Percentiles rank a stretch among this genome's conserved stretches.
These are phyloP conservation scores for Mythimna albipuncta DNA, from an alignment of 2,888 invertebrate species.

Conservation along the genomic window DNA sequence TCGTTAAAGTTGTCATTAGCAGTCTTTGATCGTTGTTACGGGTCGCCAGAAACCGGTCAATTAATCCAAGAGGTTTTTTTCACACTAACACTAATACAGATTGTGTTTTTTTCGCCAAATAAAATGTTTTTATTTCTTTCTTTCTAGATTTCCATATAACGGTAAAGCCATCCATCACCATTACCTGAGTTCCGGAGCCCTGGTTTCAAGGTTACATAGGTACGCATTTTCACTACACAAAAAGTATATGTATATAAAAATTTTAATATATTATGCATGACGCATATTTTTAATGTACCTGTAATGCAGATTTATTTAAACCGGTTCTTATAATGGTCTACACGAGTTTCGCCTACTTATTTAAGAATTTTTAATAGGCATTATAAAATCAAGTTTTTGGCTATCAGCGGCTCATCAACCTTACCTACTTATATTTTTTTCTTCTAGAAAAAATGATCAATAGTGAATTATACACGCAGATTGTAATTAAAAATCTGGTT, in stretches of 20 bases:
- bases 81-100: too few relatives aligned
- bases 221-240: conserved; percentile 6
- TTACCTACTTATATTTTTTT: background rate
- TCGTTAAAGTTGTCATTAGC: too few relatives aligned
- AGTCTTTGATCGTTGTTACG: too few relatives aligned
- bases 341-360: conserved; percentile 4
- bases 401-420: background rate
- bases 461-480: too few relatives aligned
- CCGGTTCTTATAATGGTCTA: conserved; percentile 12
- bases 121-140: too few relatives aligned
- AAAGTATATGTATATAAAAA: background rate
- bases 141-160: too few relatives aligned
- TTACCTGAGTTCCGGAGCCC: background rate
- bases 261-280: conserved; percentile 1
- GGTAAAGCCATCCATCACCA: conserved; percentile 1
- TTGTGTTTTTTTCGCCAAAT: too few relatives aligned
- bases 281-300: conserved; percentile 5
- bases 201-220: conserved; percentile 4
- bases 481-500: background rate
- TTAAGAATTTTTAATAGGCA: background rate
- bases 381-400: background rate
- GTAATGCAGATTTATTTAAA: conserved; percentile 36
- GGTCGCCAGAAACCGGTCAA: too few relatives aligned
- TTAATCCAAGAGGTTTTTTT: background rate
- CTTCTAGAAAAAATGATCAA: background rate